phyloP scores from a whole-genome alignment of 2,113 vertebrate species.

The Clarias gariepinus region DNA sequence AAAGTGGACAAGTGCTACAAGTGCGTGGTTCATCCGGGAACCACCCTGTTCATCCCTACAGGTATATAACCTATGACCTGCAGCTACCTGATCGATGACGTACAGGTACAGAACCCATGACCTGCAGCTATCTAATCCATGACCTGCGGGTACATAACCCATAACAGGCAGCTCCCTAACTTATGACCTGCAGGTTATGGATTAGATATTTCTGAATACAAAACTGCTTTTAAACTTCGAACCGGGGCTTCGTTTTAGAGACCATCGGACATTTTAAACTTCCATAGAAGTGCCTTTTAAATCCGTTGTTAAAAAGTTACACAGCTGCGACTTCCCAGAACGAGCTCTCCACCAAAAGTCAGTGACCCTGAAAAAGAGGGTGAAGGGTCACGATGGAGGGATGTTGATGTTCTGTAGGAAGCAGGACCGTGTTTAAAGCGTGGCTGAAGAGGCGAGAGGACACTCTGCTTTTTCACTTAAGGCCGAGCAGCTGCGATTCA shows the following conservation, averaged over 20 bases:
- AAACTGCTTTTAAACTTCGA: too few relatives aligned
- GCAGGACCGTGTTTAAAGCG: neutral
- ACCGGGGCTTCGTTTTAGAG: too few relatives aligned
- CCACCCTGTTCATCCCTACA: conserved; percentile 96
- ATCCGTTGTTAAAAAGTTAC: neutral
- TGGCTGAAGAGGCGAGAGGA: neutral
- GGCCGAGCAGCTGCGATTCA: conserved; percentile 34
- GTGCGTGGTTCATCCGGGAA: conserved; percentile 89
- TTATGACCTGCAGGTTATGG: too few relatives aligned
- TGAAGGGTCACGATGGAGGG: neutral
- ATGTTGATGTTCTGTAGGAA: neutral
- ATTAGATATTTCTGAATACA: too few relatives aligned
- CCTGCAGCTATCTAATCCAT: too few relatives aligned
- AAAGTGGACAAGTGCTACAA: conserved; percentile 91
- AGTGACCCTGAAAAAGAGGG: neutral
- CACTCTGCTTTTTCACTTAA: conserved; percentile 48
- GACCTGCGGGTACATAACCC: too few relatives aligned
- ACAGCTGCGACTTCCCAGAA: neutral
- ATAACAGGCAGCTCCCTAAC: too few relatives aligned
- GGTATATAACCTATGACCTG: conserved; percentile 64
- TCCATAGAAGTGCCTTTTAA: neutral
- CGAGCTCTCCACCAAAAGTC: neutral
- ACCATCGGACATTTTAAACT: too few relatives aligned
- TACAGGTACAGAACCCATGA: too few relatives aligned
- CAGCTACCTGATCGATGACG: too few relatives aligned